These are phyloP conservation scores for Rhinogobius similis DNA, from an alignment of 2,113 vertebrate genomes.

Conservation along the genomic window DNA sequence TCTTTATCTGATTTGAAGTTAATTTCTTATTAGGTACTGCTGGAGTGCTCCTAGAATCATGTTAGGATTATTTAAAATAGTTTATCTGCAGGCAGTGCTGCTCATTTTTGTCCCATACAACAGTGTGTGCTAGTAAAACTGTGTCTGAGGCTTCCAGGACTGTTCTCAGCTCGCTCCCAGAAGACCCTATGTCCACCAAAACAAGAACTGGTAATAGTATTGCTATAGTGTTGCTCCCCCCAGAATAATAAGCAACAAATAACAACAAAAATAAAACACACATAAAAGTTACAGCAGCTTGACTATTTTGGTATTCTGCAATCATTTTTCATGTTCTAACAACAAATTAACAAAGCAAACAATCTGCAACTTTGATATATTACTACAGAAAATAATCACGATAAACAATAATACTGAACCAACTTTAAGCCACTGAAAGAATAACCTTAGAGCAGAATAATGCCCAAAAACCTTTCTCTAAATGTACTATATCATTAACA, in stretches of 20 bases:
- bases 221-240: conserved; percentile 80
- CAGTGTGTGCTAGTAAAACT: conserved; percentile 80
- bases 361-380: no score
- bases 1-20: conserved; percentile 61
- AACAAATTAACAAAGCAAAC: no score
- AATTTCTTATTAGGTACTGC: conserved; percentile 49
- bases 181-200: conserved; percentile 78
- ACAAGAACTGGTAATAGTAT: conserved; percentile 87
- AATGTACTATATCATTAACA: no score
- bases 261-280: background rate
- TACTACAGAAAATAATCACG: no score
- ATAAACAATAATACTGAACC: no score
- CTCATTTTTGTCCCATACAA: conserved; percentile 69
- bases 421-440: no score
- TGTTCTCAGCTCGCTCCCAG: conserved; percentile 81
- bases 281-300: background rate
- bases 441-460: no score
- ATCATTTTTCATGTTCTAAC: no score
- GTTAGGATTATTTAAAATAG: conserved; percentile 76
- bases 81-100: conserved; percentile 67
- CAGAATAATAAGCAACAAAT: conserved; percentile 53
- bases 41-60: conserved; percentile 28
- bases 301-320: no score
- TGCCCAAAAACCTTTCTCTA: no score
- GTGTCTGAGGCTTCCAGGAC: conserved; percentile 71